These are phyloP conservation scores for Drosophila parabipectinata DNA, from an alignment of 1,140 invertebrate species.

Conservation along the genomic window DNA sequence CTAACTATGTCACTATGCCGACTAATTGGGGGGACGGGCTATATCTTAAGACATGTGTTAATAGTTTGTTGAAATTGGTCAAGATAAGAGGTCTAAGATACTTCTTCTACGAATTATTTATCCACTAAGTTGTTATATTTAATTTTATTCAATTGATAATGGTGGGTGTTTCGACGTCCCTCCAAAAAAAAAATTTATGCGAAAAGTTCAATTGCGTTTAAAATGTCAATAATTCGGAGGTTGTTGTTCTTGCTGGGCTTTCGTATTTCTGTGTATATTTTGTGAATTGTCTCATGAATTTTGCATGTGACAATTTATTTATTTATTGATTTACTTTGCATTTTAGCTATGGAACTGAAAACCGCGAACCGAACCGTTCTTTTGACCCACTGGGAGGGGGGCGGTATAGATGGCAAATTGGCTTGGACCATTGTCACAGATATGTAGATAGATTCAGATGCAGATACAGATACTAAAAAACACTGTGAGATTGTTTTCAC, in stretches of 20 bases:
- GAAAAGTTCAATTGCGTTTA: constrained; percentile 79
- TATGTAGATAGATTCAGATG: constrained; percentile 13
- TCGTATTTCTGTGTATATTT: neutral
- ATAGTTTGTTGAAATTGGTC: constrained; percentile 6
- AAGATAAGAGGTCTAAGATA: constrained; percentile 5
- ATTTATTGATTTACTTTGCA: constrained; percentile 78
- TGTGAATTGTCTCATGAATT: constrained; percentile 68
- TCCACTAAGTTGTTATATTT: constrained; percentile 70
- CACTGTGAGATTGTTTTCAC: constrained; percentile 23
- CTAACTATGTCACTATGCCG: constrained; percentile 35
- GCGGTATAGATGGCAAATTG: constrained; percentile 1
- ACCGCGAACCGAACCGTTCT: constrained; percentile 25
- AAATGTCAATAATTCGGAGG: constrained; percentile 76
- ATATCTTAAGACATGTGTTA: neutral
- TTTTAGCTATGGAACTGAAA: constrained; percentile 16
- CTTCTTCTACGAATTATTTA: constrained; percentile 68
- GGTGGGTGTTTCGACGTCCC: too few species aligned
- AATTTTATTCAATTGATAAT: constrained; percentile 58
- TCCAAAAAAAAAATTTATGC: constrained; percentile 45
- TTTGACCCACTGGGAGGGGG: neutral
- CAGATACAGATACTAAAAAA: neutral
- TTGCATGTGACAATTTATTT: constrained; percentile 79
- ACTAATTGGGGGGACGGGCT: neutral
- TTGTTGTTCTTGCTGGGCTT: constrained; percentile 40
- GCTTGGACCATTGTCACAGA: constrained; percentile 13